Evolutionary conservation across 2,113 vertebrate genomes (phyloP).

Genomic region (Mastomys natalensis): DNA sequence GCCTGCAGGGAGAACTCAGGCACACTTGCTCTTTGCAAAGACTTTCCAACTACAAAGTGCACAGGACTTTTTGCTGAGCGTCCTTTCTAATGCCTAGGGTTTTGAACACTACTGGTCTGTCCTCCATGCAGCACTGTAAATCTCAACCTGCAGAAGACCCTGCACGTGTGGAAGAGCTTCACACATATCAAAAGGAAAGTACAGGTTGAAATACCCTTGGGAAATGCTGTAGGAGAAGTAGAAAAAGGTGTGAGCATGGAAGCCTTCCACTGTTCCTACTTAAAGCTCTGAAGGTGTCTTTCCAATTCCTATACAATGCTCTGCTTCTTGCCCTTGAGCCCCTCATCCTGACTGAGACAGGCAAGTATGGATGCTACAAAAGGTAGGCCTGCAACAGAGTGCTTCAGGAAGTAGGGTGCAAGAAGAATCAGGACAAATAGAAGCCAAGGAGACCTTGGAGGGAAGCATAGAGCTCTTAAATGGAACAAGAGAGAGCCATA

Average conservation of each 20-base stretch:
- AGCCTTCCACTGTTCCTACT: background rate
- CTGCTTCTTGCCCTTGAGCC: background rate
- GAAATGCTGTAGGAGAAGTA: background rate
- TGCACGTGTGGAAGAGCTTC: background rate
- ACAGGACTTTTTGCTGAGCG: slow-evolving; percentile 6
- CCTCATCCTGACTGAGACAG: background rate
- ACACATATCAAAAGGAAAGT: background rate
- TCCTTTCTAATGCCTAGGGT: background rate
- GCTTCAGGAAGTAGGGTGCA: background rate
- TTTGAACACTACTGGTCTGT: background rate
- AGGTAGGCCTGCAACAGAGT: background rate
- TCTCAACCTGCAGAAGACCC: background rate
- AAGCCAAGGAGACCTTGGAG: slow-evolving; percentile 30
- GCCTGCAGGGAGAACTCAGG: background rate
- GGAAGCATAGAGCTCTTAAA: slow-evolving; percentile 21
- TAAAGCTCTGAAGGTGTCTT: background rate
- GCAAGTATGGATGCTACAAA: background rate
- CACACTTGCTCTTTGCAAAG: slow-evolving; percentile 38
- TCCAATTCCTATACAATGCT: background rate
- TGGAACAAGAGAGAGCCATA: too few relatives aligned
- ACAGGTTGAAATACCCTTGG: background rate
- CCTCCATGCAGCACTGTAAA: background rate
- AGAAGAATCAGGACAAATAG: background rate
- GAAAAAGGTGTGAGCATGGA: background rate
- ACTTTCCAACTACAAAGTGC: background rate